phyloP scores from a whole-genome alignment of 2,888 invertebrate genomes.

The Choristoneura rosaceana region DNA sequence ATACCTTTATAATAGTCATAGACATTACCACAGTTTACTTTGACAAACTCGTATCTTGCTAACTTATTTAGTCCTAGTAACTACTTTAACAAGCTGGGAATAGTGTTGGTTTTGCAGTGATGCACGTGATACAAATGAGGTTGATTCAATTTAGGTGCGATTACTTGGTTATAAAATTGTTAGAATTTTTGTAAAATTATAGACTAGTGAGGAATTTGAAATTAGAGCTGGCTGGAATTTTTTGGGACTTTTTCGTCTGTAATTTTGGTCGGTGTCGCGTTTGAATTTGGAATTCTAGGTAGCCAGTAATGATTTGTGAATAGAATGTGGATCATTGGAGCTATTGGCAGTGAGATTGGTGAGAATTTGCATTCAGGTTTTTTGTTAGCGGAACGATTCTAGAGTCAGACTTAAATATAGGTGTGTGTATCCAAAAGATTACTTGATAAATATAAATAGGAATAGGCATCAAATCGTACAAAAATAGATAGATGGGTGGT shows the following conservation, averaged over 20 bases:
- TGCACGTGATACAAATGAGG: background rate
- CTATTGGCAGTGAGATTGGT: background rate
- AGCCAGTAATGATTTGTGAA: slow-evolving; percentile 26
- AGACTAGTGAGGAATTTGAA: slow-evolving; percentile 47
- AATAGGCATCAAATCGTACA: too few species aligned
- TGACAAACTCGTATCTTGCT: background rate
- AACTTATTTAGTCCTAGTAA: background rate
- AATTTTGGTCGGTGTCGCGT: slow-evolving; percentile 23
- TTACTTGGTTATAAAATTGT: slow-evolving; percentile 53
- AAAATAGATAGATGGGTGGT: too few species aligned
- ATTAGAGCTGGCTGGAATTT: slow-evolving; percentile 31
- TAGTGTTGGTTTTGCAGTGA: background rate
- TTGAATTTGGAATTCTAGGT: slow-evolving; percentile 33
- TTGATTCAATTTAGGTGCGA: background rate
- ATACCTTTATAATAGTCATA: slow-evolving; percentile 60
- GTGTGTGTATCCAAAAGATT: too few species aligned
- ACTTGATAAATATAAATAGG: too few species aligned
- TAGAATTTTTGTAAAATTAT: slow-evolving; percentile 64
- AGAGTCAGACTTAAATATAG: too few species aligned
- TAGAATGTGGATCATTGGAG: background rate
- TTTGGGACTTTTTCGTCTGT: slow-evolving; percentile 21
- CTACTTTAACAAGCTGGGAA: background rate
- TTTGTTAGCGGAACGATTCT: background rate
- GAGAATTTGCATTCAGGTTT: background rate
- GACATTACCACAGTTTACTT: slow-evolving; percentile 40